These are phyloP conservation scores for Onychomys torridus DNA, from an alignment of 2,797 vertebrate species.

Conservation along the genomic window DNA sequence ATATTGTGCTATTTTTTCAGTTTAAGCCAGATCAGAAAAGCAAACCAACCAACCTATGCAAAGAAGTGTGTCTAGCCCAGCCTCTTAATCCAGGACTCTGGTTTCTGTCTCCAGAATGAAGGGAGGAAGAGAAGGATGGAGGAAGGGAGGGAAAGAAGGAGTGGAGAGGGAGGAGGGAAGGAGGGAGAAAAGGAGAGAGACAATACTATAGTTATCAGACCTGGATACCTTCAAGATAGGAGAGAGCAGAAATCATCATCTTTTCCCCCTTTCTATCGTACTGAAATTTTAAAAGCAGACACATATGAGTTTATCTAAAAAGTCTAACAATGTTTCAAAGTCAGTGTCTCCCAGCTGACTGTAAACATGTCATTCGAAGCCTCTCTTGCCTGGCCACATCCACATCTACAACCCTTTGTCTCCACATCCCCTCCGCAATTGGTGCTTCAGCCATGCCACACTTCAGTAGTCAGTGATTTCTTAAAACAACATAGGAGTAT, in stretches of 20 bases:
- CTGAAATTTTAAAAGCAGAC: conserved; percentile 11
- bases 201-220: neutral
- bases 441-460: neutral
- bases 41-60: neutral
- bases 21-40: neutral
- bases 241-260: neutral
- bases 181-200: no score
- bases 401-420: neutral
- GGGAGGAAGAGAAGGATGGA: neutral
- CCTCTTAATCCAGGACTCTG: neutral
- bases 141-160: neutral
- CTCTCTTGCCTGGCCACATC: neutral
- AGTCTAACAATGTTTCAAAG: neutral
- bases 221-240: neutral
- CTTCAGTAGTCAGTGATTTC: neutral
- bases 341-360: neutral
- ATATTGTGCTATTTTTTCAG: neutral
- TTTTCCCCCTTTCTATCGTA: neutral
- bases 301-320: conserved; percentile 1
- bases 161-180: neutral
- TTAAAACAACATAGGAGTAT: neutral
- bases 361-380: neutral
- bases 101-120: neutral
- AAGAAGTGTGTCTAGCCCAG: neutral
- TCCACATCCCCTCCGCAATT: neutral